Base-by-base conservation (phyloP, 2,888 invertebrate genomes). In the Allygus modestus region DNA sequence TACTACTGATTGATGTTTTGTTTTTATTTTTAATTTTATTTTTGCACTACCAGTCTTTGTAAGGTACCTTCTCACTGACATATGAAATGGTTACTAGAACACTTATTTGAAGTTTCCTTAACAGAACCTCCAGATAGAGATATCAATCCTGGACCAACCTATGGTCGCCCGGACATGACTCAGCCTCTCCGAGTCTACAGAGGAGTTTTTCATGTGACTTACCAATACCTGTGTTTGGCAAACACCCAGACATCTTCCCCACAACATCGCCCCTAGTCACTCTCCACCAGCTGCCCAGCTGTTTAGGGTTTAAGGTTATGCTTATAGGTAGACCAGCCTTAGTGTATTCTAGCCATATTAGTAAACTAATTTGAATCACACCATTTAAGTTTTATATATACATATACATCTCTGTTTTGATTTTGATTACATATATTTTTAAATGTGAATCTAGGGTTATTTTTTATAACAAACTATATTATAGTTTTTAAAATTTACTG, bases 81-180 rank as follows among this genome's bases (percentile, higher is more conserved):
- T n/a, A n/a, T n/a, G n/a, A n/a, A n/a, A n/a, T n/a, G n/a, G n/a
- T n/a, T n/a, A n/a, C n/a, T n/a, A n/a, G n/a, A n/a, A n/a, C n/a
- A n/a, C n/a, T n/a, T n/a, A n/a, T n/a, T n/a, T n/a, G n/a, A n/a
- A n/a, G 37, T 7, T 54, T 87, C 86, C 87, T 87, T 87, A 86
- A 86, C 77, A 81, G 17, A 1, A 15, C 58, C 1, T 84, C 33
- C 88, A 92, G 90, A 95, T 98, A 92, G 97, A 98, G 92, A 97
- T 98, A 89, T 97, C 97, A 86, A 95, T 97, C 90, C 92, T 97
- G 87, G 96, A 97, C 90, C 93, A 96, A 88, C 96, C 96, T 51
- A 89, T 89, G 85, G 89, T 89, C 20, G 95, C 96, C 90, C 93
- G 94, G 89, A 94, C 95, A 94, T 95, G 95, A 95, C 95, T 95